Conservation (phyloP, 2,797 vertebrate species). For the Periparus ater region DNA sequence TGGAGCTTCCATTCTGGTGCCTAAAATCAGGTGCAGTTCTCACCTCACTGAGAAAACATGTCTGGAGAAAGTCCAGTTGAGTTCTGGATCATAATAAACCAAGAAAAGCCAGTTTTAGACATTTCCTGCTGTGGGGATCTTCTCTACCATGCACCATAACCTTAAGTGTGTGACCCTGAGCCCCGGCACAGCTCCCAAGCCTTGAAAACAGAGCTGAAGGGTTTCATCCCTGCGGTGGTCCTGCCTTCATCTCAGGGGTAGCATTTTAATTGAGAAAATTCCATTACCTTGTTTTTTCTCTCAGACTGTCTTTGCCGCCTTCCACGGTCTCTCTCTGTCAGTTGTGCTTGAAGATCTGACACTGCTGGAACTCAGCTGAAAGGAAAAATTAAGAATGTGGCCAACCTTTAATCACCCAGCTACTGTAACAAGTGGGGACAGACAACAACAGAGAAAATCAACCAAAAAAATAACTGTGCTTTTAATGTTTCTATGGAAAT, state of each 20-base stretch:
- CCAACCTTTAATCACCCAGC: background rate
- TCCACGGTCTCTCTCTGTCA: accelerated
- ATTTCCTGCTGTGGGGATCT: background rate
- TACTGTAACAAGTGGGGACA: background rate
- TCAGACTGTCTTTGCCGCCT: background rate
- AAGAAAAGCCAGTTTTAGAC: background rate
- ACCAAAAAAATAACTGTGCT: background rate
- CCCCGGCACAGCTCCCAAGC: background rate
- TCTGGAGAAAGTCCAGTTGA: background rate
- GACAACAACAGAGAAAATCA: background rate
- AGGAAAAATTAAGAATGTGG: background rate
- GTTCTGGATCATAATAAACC: background rate
- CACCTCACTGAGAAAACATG: background rate
- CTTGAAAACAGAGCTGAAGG: background rate
- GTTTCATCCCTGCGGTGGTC: background rate
- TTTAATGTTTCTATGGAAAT: background rate
- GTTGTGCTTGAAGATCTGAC: background rate
- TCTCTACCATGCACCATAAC: too few species aligned
- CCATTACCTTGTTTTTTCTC: background rate
- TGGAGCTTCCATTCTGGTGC: background rate
- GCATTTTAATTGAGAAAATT: background rate
- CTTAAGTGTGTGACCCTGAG: background rate
- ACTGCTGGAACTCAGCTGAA: background rate
- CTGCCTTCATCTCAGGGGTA: background rate
- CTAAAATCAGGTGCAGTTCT: background rate